Percentiles rank a stretch among this genome's conserved stretches.
Conservation (phyloP, 2,113 vertebrate species). For the Notiomystis cincta region DNA sequence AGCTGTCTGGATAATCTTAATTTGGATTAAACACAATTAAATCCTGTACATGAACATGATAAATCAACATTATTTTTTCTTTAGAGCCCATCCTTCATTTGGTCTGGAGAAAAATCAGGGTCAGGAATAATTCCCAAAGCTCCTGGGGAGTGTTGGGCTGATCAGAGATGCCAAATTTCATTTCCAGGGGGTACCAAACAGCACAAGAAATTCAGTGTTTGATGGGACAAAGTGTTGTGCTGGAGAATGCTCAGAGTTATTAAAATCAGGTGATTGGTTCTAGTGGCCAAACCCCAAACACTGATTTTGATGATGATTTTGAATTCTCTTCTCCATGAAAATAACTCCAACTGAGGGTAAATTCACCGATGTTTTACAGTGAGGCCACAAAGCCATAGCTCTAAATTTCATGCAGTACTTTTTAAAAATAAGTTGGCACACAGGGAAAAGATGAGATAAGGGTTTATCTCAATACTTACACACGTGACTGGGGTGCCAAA, state of each 20-base stretch:
- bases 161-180: not conserved
- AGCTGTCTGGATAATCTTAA: not conserved
- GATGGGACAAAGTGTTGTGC: not conserved
- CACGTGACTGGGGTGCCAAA: accelerated
- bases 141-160: not conserved
- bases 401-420: accelerated
- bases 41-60: not conserved
- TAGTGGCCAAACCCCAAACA: not conserved
- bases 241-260: not conserved
- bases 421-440: not conserved
- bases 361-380: not conserved
- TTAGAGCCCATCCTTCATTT: not conserved
- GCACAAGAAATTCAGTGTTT: not conserved
- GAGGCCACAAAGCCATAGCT: not conserved
- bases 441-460: not conserved
- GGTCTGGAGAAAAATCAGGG: not conserved
- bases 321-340: not conserved
- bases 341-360: not conserved
- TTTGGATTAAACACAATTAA: not conserved
- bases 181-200: not conserved
- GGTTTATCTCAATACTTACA: not conserved
- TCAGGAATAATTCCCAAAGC: not conserved
- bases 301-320: not conserved
- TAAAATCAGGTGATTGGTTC: not conserved
- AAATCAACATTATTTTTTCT: not conserved